These are phyloP conservation scores for Nomada fabriciana DNA, from an alignment of 2,888 invertebrate genomes.

Conservation along the genomic window DNA sequence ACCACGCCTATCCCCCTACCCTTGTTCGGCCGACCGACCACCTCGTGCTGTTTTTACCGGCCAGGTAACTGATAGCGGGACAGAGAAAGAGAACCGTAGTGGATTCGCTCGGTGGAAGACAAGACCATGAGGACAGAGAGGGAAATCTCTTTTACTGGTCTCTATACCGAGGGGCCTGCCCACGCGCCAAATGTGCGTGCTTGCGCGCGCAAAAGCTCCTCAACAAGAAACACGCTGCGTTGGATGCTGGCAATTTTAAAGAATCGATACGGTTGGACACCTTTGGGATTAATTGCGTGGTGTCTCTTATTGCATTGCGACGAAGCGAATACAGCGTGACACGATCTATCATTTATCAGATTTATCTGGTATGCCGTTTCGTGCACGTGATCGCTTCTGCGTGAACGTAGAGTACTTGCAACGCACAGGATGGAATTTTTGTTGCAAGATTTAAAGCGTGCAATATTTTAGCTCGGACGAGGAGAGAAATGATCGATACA, in stretches of 20 bases:
- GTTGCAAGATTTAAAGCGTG: background rate
- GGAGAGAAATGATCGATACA: too few relatives aligned
- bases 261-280: constrained; percentile 5
- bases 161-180: constrained; percentile 64
- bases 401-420: constrained; percentile 2
- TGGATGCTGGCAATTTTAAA: constrained; percentile 15
- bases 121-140: constrained; percentile 42
- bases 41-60: constrained; percentile 73
- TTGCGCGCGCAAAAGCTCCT: constrained; percentile 62
- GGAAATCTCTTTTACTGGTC: constrained; percentile 64
- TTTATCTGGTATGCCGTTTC: background rate
- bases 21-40: constrained; percentile 69
- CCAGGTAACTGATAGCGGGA: constrained; percentile 58
- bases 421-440: background rate
- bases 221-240: constrained; percentile 44
- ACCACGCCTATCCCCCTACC: constrained; percentile 80
- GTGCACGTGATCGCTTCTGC: background rate
- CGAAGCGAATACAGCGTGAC: constrained; percentile 4
- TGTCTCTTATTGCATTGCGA: background rate
- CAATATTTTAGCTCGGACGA: too few relatives aligned
- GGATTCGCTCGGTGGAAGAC: constrained; percentile 39
- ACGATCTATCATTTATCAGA: constrained; percentile 12
- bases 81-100: constrained; percentile 37
- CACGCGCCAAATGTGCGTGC: constrained; percentile 69
- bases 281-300: background rate